These are phyloP conservation scores for Gila robusta DNA, from an alignment of 2,797 vertebrate genomes.

Conservation along the genomic window DNA sequence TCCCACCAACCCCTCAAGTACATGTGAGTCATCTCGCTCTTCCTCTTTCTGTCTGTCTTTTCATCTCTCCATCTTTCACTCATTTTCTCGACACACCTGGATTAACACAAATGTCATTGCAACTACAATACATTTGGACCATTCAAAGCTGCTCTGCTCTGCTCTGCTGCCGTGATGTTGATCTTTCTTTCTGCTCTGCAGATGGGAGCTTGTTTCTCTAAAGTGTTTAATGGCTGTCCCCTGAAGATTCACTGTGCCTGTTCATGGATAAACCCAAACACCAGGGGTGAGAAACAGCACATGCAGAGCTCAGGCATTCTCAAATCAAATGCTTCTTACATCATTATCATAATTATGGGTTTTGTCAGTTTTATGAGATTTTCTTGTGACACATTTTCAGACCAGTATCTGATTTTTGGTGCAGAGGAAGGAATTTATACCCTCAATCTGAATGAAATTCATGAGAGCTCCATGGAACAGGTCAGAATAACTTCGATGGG, in stretches of 20 bases:
- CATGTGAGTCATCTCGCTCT: conserved; percentile 84
- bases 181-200: conserved; percentile 65
- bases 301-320: background rate
- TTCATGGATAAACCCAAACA: conserved; percentile 98
- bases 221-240: conserved; percentile 97
- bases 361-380: conserved; percentile 40
- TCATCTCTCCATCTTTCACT: background rate
- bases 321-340: background rate
- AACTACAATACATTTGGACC: background rate
- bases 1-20: conserved; percentile 97
- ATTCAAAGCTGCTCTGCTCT: background rate
- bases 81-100: background rate
- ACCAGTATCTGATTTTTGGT: conserved; percentile 97
- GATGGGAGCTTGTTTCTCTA: conserved; percentile 99
- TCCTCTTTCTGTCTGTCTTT: conserved; percentile 35
- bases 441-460: conserved; percentile 95
- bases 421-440: conserved; percentile 98
- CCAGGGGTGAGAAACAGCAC: conserved; percentile 83
- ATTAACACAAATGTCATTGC: conserved; percentile 1
- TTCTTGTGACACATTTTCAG: conserved; percentile 74
- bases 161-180: background rate
- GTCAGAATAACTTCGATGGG: conserved; percentile 69
- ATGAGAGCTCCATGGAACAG: conserved; percentile 98
- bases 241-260: conserved; percentile 97
- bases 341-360: background rate